A percentile compares a stretch with the other conserved stretches of the same genome.
These are phyloP conservation scores for Anolis apletophallus DNA, from an alignment of 2,797 vertebrate species.

Conservation along the genomic window DNA sequence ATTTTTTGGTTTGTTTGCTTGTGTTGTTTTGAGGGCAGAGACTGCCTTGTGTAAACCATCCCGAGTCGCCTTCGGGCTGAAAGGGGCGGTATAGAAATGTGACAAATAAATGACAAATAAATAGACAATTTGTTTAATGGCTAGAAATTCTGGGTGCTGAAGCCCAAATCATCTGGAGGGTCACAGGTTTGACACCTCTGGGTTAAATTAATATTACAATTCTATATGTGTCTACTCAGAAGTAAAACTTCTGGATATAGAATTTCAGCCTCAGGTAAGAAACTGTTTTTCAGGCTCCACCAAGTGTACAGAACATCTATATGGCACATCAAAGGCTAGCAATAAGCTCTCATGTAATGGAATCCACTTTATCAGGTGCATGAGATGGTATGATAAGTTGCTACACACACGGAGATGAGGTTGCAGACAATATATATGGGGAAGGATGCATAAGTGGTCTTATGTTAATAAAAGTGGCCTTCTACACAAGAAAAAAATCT, in stretches of 20 bases:
- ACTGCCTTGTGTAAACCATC: no score
- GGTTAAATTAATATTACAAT: slow-evolving; percentile 30
- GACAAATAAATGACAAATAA: no score
- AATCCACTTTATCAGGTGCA: not conserved
- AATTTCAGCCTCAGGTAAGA: not conserved
- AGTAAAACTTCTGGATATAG: not conserved
- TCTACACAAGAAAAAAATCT: not conserved
- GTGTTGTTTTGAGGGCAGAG: no score
- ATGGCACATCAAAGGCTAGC: no score
- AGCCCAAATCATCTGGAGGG: no score
- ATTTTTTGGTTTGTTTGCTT: no score
- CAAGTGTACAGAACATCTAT: no score
- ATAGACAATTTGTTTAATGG: no score
- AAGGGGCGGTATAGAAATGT: no score
- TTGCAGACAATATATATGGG: not conserved
- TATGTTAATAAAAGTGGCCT: not conserved
- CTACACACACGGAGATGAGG: not conserved
- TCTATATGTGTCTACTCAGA: not conserved
- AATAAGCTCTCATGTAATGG: not conserved
- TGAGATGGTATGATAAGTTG: not conserved
- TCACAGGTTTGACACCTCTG: no score
- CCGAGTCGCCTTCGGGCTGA: no score
- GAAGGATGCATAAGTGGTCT: not conserved
- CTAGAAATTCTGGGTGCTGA: no score
- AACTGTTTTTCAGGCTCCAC: not conserved